Conservation (phyloP, 2,797 vertebrate genomes). For the Tympanoctomys barrerae region DNA sequence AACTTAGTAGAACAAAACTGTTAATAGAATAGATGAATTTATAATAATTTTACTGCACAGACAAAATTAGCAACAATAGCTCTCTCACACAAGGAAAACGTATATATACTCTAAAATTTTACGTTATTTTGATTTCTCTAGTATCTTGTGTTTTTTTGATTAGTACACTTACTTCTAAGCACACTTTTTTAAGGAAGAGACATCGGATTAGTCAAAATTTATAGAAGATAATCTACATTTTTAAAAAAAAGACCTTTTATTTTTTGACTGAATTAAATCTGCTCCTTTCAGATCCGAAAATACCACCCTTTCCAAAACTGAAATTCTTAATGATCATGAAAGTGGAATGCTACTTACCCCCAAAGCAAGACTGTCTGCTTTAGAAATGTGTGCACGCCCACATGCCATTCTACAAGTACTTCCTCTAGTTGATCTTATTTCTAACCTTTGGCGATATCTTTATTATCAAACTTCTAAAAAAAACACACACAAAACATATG, state of each 20-base stretch:
- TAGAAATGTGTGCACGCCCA: not conserved
- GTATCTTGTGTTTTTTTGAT: not conserved
- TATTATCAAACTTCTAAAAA: conserved; percentile 66
- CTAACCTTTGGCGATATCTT: conserved; percentile 57
- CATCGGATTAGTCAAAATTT: conserved; percentile 49
- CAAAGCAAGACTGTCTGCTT: conserved; percentile 53
- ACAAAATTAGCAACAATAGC: not conserved
- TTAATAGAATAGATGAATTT: not conserved
- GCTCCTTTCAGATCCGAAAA: conserved; percentile 26
- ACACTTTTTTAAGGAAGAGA: not conserved
- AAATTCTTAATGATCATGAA: not conserved
- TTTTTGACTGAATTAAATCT: conserved; percentile 26
- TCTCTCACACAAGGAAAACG: not conserved
- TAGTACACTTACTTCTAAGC: not conserved
- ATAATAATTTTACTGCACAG: not conserved
- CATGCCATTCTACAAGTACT: conserved; percentile 69
- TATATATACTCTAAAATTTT: not conserved
- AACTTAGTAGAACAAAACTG: not conserved
- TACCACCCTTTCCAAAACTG: not conserved
- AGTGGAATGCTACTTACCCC: conserved; percentile 73
- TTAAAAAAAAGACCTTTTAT: not conserved
- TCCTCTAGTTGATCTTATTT: conserved; percentile 59
- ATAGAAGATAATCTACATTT: not conserved
- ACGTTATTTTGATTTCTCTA: conserved; percentile 14
- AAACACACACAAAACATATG: conserved; percentile 44